Base-by-base conservation (phyloP, 2,888 invertebrate species). In the Melipona bicolor region DNA sequence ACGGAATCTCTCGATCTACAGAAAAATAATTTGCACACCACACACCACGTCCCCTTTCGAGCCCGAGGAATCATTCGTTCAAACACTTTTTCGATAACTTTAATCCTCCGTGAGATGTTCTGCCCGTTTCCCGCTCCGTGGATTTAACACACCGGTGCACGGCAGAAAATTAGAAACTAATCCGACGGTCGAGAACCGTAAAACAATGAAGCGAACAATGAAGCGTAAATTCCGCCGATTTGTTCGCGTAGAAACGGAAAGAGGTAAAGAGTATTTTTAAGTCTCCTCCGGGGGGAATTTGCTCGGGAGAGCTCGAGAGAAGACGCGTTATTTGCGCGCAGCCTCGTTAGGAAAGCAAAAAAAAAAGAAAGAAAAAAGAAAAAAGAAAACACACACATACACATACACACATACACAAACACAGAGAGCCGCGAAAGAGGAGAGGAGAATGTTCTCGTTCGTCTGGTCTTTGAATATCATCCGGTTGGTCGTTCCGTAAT, bases 401-500 rank as follows among this genome's bases (percentile, higher is more conserved):
- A 36, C 36, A 36, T n/a, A 36, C 32, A 32, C 32, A 32, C 5
- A 36, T 6, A 36, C 11, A 43, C 1, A 43, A 13, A 56, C 2
- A 32, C 52, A 17, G 24, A 43, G 43, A 43, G 19, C 32, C 21
- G 21, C 61, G 49, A 68, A 75, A 59, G 27, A 17, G 50, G 11
- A 54, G 27, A 21, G 59, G 62, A 21, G 61, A 43, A 62, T 49
- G 59, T 67, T 76, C 49, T 27, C 49, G 5, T 54, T 62, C 52
- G 27, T n/a, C 32, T 76, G 24, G 9, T 17, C 43, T 69, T 32
- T n/a, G 62, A 49, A 49, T 27, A 11, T 5, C 3, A n/a, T 2
- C 15, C 3, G 3, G 13, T 50, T 70, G 17, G 32, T 27, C 61
- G 71, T 61, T 52, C 56, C 24, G 59, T 84, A 72, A 84, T 84